Evolutionary conservation across 2,888 invertebrate genomes (phyloP).

Genomic region (Aspidiotus destructor): DNA sequence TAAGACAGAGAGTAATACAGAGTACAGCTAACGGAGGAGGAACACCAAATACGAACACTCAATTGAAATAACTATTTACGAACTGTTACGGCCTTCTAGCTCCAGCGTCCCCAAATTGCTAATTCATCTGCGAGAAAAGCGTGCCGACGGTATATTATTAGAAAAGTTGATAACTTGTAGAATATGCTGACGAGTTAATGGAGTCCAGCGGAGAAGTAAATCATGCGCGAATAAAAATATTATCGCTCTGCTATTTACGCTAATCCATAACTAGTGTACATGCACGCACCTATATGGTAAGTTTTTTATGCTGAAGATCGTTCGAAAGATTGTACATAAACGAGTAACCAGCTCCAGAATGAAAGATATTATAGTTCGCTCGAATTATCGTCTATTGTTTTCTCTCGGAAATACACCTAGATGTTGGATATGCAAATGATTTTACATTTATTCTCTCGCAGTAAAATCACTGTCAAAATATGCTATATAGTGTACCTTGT

Average conservation of each 20-base stretch:
- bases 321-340: too few relatives aligned
- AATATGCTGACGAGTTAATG: constrained; percentile 23
- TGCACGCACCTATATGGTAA: too few relatives aligned
- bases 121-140: constrained; percentile 31
- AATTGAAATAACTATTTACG: constrained; percentile 31
- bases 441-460: too few relatives aligned
- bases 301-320: too few relatives aligned
- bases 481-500: too few relatives aligned
- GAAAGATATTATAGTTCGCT: too few relatives aligned
- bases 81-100: constrained; percentile 27
- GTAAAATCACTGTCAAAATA: too few relatives aligned
- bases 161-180: constrained; percentile 29
- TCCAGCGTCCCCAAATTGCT: constrained; percentile 24
- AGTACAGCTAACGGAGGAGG: background rate
- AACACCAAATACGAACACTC: constrained; percentile 19
- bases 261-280: too few relatives aligned
- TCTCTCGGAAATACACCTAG: too few relatives aligned
- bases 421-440: too few relatives aligned
- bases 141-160: constrained; percentile 29
- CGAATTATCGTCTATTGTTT: too few relatives aligned
- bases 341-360: too few relatives aligned
- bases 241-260: background rate
- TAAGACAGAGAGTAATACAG: background rate
- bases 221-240: constrained; percentile 8
- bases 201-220: constrained; percentile 1